Percentiles rank a stretch among this genome's conserved stretches.
Evolutionary conservation across 2,113 vertebrate genomes (phyloP).

Genomic region (Hyla sarda): DNA sequence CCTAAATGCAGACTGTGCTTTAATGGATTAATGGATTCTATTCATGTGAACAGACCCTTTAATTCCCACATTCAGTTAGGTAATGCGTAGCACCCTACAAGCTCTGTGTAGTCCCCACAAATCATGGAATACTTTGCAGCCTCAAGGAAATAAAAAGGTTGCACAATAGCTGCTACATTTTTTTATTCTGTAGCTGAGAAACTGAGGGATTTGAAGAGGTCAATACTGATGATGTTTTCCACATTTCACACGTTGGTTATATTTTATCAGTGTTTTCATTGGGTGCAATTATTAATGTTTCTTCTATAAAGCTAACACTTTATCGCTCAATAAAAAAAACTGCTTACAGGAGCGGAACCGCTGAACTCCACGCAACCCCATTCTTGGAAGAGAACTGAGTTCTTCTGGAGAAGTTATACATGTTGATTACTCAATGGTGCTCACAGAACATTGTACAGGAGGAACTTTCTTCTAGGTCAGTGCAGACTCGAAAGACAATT

Average conservation of each 20-base stretch:
- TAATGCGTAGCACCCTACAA: neutral
- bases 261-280: constrained; percentile 17
- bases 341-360: constrained; percentile 20
- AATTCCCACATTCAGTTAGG: no score
- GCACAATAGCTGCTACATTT: neutral
- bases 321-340: constrained; percentile 29
- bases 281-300: constrained; percentile 27
- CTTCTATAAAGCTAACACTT: constrained; percentile 18
- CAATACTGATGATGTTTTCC: constrained; percentile 2
- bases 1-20: no score
- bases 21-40: no score
- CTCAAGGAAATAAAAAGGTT: neutral
- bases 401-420: constrained; percentile 31
- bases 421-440: constrained; percentile 45
- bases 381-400: neutral
- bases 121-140: neutral
- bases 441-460: constrained; percentile 21
- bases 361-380: constrained; percentile 27
- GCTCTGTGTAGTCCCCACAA: neutral
- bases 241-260: neutral
- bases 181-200: neutral
- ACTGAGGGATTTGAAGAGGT: neutral
- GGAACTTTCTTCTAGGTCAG: constrained; percentile 17
- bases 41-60: no score
- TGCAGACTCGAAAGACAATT: neutral